phyloP scores from a whole-genome alignment of 2,113 vertebrate species.

The Lepisosteus osseus region DNA sequence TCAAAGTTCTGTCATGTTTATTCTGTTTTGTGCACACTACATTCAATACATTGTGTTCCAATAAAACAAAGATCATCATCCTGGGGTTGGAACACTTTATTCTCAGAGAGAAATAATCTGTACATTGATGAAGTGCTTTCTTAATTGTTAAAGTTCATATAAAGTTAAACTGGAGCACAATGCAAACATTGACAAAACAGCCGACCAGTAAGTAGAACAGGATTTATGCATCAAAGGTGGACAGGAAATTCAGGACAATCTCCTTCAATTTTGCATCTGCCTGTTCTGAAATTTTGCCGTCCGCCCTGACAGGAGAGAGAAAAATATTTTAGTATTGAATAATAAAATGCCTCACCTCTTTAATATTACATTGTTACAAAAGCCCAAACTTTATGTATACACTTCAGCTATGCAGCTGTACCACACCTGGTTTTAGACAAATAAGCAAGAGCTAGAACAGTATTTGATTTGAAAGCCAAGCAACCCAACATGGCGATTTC shows the following conservation, averaged over 20 bases:
- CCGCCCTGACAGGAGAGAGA: conserved; percentile 63
- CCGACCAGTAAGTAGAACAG: conserved; percentile 41
- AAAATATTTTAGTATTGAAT: background rate
- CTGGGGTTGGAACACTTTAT: conserved; percentile 70
- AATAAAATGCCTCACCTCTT: no score
- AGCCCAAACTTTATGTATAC: no score
- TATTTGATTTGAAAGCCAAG: background rate
- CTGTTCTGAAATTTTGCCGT: conserved; percentile 89
- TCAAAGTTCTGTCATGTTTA: no score
- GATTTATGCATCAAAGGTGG: conserved; percentile 85
- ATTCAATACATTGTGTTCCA: no score
- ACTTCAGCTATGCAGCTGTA: no score
- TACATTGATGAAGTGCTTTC: conserved; percentile 69
- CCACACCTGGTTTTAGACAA: background rate
- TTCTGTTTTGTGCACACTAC: no score
- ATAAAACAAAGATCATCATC: background rate
- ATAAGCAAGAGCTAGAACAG: background rate
- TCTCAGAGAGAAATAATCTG: conserved; percentile 65
- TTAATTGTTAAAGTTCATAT: conserved; percentile 60
- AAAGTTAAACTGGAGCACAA: conserved; percentile 49
- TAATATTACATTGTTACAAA: no score
- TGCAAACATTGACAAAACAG: conserved; percentile 48
- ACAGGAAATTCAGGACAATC: conserved; percentile 84
- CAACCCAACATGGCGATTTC: background rate
- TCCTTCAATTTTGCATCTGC: conserved; percentile 90